Conservation (phyloP, 2,888 invertebrate species). For the Phyllotreta cruciferae region DNA sequence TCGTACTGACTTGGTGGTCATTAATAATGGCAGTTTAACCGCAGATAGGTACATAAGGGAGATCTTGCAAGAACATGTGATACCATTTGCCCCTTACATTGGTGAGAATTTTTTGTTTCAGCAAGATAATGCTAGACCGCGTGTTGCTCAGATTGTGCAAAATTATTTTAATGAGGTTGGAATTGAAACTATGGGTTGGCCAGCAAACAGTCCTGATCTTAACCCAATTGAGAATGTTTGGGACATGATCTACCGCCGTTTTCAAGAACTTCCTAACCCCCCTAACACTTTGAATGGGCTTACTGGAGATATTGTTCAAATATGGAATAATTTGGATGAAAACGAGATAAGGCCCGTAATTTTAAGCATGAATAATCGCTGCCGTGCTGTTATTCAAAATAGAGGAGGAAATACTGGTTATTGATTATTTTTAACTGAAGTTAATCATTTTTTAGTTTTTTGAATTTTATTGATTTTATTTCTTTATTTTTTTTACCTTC, state of each 20-base stretch:
- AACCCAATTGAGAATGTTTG: conserved; percentile 18
- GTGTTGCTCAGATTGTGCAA: conserved; percentile 21
- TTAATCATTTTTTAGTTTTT: background rate
- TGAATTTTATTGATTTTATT: too few species aligned
- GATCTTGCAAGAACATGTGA: conserved; percentile 31
- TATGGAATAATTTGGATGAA: conserved; percentile 2
- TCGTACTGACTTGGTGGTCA: conserved; percentile 16
- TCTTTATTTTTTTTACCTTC: too few species aligned
- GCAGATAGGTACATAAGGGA: conserved; percentile 30
- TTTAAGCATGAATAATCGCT: conserved; percentile 6
- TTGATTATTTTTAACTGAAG: conserved; percentile 1
- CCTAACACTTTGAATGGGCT: conserved; percentile 17
- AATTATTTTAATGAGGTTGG: conserved; percentile 23
- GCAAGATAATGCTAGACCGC: conserved; percentile 34
- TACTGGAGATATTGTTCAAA: conserved; percentile 9
- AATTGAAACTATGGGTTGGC: conserved; percentile 17
- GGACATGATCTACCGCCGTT: conserved; percentile 12
- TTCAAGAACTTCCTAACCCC: conserved; percentile 15
- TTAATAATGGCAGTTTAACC: conserved; percentile 23
- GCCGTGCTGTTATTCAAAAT: conserved; percentile 4
- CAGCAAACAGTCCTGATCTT: conserved; percentile 9
- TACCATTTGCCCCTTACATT: conserved; percentile 34
- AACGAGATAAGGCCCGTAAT: conserved; percentile 1
- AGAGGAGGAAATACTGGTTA: conserved; percentile 4
- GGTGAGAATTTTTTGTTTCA: conserved; percentile 34